Conservation (phyloP, 1,140 invertebrate species). For the Whitmania pigra region DNA sequence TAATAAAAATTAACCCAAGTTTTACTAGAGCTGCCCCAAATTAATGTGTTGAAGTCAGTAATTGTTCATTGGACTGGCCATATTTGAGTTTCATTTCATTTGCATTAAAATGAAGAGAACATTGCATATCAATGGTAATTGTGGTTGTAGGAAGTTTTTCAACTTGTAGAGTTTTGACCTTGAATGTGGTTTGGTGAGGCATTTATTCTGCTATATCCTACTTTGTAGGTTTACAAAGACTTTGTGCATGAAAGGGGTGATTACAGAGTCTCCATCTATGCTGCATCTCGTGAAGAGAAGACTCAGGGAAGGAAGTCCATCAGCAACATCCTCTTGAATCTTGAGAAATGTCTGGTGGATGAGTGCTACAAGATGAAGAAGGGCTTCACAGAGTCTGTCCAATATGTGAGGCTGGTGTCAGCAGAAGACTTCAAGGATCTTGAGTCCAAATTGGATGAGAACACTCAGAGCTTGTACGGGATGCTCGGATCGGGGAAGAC, state of each 20-base stretch:
- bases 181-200: no score
- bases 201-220: no score
- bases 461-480: constrained; percentile 24
- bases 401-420: constrained; percentile 21
- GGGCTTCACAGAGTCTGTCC: constrained; percentile 21
- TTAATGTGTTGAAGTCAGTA: no score
- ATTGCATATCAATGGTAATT: no score
- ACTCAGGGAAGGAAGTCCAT: constrained; percentile 19
- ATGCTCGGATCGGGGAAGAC: constrained; percentile 15
- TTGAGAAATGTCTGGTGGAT: constrained; percentile 19
- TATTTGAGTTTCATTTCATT: no score
- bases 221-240: no score
- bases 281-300: constrained; percentile 24
- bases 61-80: no score
- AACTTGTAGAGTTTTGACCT: no score
- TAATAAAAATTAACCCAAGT: no score
- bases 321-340: constrained; percentile 22
- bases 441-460: constrained; percentile 22
- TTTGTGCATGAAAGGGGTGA: constrained; percentile 22
- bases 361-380: constrained; percentile 20
- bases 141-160: no score
- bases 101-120: no score
- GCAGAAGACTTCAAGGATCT: constrained; percentile 18
- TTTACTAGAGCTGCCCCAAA: no score
- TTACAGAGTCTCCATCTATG: constrained; percentile 31